These are phyloP conservation scores for Rhopilema esculentum DNA, from an alignment of 30 jellyfish, hydroid and myxozoan genomes.

Conservation along the genomic window DNA sequence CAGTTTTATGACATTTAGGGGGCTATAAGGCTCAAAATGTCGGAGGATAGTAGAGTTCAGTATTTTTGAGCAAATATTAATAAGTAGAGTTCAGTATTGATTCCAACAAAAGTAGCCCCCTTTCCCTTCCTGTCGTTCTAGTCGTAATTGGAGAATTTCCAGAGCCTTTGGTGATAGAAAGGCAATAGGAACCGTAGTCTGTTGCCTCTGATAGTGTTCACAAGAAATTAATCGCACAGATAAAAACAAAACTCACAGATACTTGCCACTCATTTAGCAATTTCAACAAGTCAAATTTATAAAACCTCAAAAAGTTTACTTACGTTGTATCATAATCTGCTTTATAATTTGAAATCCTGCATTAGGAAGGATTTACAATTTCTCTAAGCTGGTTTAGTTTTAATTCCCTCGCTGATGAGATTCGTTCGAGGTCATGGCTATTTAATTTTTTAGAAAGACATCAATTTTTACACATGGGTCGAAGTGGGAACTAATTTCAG, in stretches of 20 bases:
- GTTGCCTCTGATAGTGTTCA: too few relatives aligned
- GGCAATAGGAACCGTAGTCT: too few relatives aligned
- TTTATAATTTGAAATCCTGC: background rate
- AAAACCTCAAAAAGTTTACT: background rate
- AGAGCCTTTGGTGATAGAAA: too few relatives aligned
- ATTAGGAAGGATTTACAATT: background rate
- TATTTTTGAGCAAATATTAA: too few relatives aligned
- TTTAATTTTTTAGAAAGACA: background rate
- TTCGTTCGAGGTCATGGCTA: background rate
- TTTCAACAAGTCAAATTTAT: background rate
- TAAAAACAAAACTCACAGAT: background rate
- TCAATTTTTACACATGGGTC: background rate
- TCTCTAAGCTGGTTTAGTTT: background rate
- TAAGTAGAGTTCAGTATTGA: too few relatives aligned
- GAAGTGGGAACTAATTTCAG: background rate
- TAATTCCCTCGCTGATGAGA: background rate
- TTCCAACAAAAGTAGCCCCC: too few relatives aligned
- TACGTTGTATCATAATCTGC: background rate
- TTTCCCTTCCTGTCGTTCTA: too few relatives aligned
- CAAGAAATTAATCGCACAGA: too few relatives aligned
- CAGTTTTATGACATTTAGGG: too few relatives aligned
- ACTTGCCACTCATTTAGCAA: background rate
- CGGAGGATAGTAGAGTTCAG: too few relatives aligned
- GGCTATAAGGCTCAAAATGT: too few relatives aligned
- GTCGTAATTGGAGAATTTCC: too few relatives aligned